Percentiles rank a stretch among this genome's conserved stretches.
Evolutionary conservation across 2,888 invertebrate genomes (phyloP).

Genomic region (Chrysolina americana): DNA sequence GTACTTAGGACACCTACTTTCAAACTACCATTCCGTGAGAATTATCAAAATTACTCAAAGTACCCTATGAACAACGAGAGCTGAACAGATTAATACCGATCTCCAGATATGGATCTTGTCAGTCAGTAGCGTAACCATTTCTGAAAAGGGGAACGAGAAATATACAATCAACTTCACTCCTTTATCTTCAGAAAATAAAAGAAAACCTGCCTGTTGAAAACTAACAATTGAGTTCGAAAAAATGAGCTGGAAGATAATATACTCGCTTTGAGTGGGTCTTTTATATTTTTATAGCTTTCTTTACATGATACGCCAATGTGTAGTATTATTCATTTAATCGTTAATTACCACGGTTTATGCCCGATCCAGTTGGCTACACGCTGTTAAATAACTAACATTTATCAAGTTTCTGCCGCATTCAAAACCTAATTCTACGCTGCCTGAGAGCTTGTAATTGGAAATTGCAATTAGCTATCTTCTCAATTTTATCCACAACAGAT

Average conservation of each 20-base stretch:
- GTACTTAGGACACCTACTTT: not conserved
- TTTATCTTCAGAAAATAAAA: not conserved
- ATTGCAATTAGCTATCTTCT: not conserved
- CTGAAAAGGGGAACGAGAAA: not conserved
- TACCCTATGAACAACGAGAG: constrained; percentile 50
- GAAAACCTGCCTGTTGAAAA: too few species aligned
- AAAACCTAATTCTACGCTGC: constrained; percentile 5
- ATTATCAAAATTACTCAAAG: constrained; percentile 37
- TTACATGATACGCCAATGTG: not conserved
- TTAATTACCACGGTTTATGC: constrained; percentile 17
- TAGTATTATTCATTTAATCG: constrained; percentile 15
- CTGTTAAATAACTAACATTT: constrained; percentile 27
- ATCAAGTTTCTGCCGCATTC: constrained; percentile 5
- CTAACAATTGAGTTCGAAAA: too few species aligned
- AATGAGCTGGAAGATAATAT: too few species aligned
- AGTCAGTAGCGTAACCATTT: constrained; percentile 8
- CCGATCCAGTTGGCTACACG: constrained; percentile 21
- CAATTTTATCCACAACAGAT: not conserved
- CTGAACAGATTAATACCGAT: constrained; percentile 51
- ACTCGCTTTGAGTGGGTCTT: too few species aligned
- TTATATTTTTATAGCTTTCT: too few species aligned
- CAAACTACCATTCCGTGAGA: constrained; percentile 7
- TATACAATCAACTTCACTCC: not conserved
- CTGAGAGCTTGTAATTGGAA: constrained; percentile 21
- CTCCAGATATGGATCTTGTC: constrained; percentile 26